Conservation (phyloP, 1,140 invertebrate species). For the Dendrolimus punctatus region DNA sequence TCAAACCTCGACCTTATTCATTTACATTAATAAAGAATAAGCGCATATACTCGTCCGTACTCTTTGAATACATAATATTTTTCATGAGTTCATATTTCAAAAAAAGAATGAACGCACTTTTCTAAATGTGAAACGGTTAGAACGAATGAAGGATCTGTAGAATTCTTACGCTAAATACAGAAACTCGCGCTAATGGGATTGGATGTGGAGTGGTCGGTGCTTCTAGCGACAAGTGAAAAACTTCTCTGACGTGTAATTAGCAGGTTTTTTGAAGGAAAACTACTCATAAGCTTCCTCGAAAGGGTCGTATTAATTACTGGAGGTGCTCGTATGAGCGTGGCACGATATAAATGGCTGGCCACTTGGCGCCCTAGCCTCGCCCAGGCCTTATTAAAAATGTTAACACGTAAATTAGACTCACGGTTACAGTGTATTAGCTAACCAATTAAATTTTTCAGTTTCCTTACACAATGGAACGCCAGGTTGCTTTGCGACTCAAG, state of each 20-base stretch:
- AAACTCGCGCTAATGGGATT: conserved; percentile 25
- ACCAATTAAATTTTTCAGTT: conserved; percentile 66
- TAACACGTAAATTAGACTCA: conserved; percentile 68
- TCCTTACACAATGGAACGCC: conserved; percentile 37
- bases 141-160: background rate
- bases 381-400: conserved; percentile 67
- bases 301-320: conserved; percentile 67
- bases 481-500: conserved; percentile 34
- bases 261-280: conserved; percentile 64
- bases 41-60: no score
- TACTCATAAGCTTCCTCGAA: conserved; percentile 68
- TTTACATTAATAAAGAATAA: no score
- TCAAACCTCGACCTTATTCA: no score
- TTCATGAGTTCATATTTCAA: no score
- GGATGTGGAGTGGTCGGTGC: conserved; percentile 9
- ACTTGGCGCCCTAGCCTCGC: conserved; percentile 63
- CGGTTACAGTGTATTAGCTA: conserved; percentile 58
- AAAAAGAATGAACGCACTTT: no score
- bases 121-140: no score
- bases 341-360: conserved; percentile 62
- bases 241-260: conserved; percentile 60
- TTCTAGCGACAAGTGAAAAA: conserved; percentile 22
- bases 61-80: no score
- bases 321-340: conserved; percentile 54
- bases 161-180: conserved; percentile 23